A percentile compares a stretch with the other conserved stretches of the same genome.
phyloP scores from a whole-genome alignment of 1,140 invertebrate genomes.

The Euborellia annulipes region DNA sequence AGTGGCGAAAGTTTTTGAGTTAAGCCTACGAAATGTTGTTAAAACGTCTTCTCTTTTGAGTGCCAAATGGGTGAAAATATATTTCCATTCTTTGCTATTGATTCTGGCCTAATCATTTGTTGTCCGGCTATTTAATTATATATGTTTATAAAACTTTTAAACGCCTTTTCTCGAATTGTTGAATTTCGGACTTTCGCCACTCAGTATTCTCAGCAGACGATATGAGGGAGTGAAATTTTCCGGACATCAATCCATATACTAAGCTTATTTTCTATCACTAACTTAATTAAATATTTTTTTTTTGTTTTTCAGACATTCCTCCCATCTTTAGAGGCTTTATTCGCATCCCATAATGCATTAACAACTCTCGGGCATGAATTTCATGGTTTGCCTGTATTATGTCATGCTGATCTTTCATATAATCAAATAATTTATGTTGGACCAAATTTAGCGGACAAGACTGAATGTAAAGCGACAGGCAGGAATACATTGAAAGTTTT shows the following conservation, averaged over 20 bases:
- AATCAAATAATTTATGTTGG: slow-evolving; percentile 54
- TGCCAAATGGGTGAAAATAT: too few species aligned
- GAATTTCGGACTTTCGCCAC: too few species aligned
- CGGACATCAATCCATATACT: neutral
- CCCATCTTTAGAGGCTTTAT: slow-evolving; percentile 52
- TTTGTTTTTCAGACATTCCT: slow-evolving; percentile 48
- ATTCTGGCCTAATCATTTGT: too few species aligned
- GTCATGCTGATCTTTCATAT: slow-evolving; percentile 55
- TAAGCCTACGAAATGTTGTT: too few species aligned
- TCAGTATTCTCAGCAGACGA: too few species aligned
- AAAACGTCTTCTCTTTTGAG: too few species aligned
- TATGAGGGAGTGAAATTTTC: too few species aligned
- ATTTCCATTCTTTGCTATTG: too few species aligned
- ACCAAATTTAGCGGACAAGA: slow-evolving; percentile 56
- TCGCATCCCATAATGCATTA: slow-evolving; percentile 55
- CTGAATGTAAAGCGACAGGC: slow-evolving; percentile 55
- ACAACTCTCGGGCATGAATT: slow-evolving; percentile 55
- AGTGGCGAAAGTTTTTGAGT: too few species aligned
- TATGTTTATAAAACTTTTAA: too few species aligned
- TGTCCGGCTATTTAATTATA: too few species aligned
- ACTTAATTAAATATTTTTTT: slow-evolving; percentile 11
- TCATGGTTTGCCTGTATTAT: slow-evolving; percentile 57
- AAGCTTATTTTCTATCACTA: slow-evolving; percentile 4
- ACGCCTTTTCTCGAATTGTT: too few species aligned
- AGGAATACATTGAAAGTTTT: slow-evolving; percentile 57